Conservation (phyloP, 1,140 invertebrate genomes). For the Paraescarpia echinospica region DNA sequence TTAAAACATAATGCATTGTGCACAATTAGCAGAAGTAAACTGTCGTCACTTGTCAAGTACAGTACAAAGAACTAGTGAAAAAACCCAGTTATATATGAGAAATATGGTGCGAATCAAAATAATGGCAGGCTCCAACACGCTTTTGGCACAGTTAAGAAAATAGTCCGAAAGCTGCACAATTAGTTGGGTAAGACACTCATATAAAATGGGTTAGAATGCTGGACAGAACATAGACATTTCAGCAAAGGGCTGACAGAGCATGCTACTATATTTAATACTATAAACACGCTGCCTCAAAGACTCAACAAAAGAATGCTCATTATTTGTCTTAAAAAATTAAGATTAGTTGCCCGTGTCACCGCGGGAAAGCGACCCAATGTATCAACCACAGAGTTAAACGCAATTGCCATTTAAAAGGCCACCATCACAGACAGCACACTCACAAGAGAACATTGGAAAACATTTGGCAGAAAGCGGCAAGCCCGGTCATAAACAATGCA, state of each 20-base stretch:
- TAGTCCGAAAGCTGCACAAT: not conserved
- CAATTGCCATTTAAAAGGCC: not conserved
- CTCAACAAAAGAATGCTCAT: not conserved
- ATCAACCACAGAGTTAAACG: not conserved
- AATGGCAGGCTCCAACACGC: no score
- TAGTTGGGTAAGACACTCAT: not conserved
- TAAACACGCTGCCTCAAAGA: not conserved
- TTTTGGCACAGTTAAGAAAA: no score
- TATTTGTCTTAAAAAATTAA: not conserved
- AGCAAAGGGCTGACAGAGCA: not conserved
- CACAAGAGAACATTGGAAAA: not conserved
- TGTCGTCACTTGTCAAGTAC: no score
- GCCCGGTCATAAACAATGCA: not conserved
- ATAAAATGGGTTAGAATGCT: not conserved
- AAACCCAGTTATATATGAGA: no score
- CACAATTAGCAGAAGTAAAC: no score
- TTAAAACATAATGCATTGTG: no score
- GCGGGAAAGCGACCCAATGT: not conserved
- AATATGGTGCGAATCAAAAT: no score
- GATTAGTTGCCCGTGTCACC: not conserved
- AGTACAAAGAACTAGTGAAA: no score
- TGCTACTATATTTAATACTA: not conserved
- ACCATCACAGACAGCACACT: not conserved
- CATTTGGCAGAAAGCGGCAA: not conserved
- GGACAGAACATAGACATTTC: not conserved